A percentile compares a stretch with the other conserved stretches of the same genome.
Evolutionary conservation across 2,797 vertebrate species (phyloP).

Genomic region (Pygocentrus nattereri): DNA sequence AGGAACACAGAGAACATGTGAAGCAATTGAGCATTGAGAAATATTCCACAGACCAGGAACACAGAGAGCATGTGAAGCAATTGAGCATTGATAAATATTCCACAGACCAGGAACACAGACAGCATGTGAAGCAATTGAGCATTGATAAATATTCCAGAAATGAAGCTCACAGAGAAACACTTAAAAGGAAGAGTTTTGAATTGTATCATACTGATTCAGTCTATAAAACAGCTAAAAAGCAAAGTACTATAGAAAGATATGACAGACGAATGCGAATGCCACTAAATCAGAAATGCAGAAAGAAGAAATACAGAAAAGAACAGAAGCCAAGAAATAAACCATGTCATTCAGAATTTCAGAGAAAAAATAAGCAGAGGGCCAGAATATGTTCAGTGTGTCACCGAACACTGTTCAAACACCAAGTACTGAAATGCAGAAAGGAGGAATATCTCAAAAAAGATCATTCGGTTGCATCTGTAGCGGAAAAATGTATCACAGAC

Average conservation of each 20-base stretch:
- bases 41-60: neutral
- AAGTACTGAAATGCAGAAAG: slow-evolving; percentile 19
- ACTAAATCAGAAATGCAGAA: neutral
- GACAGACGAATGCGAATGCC: neutral
- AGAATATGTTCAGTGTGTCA: slow-evolving; percentile 36
- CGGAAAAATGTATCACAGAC: neutral
- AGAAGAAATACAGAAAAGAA: neutral
- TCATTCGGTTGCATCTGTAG: neutral
- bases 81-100: too few relatives aligned
- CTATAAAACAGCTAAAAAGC: neutral
- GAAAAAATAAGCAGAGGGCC: slow-evolving; percentile 14
- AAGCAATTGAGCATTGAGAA: neutral
- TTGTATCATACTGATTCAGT: neutral
- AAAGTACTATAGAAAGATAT: neutral
- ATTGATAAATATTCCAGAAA: neutral
- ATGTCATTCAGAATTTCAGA: slow-evolving; percentile 15
- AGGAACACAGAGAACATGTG: neutral
- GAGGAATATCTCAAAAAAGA: neutral
- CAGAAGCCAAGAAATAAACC: neutral
- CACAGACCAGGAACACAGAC: too few relatives aligned
- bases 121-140: neutral
- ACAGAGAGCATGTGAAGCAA: neutral
- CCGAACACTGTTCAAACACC: slow-evolving; percentile 19
- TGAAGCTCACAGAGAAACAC: neutral
- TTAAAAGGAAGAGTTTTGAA: neutral